phyloP scores from a whole-genome alignment of 2,888 invertebrate genomes.

The Electrophaes corylata region DNA sequence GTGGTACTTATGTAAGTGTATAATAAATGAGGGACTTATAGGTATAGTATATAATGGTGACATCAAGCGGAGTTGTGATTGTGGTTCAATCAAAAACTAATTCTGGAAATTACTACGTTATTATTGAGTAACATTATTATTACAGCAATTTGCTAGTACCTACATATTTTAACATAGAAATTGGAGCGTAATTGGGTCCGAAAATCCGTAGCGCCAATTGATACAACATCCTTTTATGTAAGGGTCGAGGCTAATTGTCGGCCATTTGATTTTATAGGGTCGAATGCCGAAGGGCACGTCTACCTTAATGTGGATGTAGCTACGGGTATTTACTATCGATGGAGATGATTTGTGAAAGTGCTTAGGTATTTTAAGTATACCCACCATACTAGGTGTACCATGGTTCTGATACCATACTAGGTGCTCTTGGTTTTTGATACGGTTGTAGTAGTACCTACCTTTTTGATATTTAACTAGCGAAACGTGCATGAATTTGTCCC shows the following conservation, averaged over 20 bases:
- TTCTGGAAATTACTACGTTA: neutral
- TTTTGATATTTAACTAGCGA: too few species aligned
- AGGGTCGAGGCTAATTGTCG: slow-evolving; percentile 58
- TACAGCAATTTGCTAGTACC: neutral
- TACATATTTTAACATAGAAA: neutral
- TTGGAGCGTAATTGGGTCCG: neutral
- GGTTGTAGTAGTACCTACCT: too few species aligned
- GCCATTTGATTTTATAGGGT: slow-evolving; percentile 62
- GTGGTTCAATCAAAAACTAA: neutral
- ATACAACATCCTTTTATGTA: slow-evolving; percentile 25
- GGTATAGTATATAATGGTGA: neutral
- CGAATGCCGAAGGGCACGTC: slow-evolving; percentile 44
- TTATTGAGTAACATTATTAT: neutral
- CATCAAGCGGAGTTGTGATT: neutral
- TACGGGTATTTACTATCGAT: neutral
- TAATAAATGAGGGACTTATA: too few species aligned
- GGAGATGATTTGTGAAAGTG: neutral
- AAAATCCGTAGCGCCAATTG: slow-evolving; percentile 16
- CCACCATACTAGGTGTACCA: too few species aligned
- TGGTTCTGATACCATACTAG: too few species aligned
- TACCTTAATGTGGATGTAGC: slow-evolving; percentile 39
- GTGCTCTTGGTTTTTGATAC: too few species aligned
- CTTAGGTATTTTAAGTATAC: neutral
- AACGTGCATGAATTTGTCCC: too few species aligned
- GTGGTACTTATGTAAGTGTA: too few species aligned